These are phyloP conservation scores for Mormyrops attenuatus DNA, from an alignment of 2,797 vertebrate species.

Conservation along the genomic window DNA sequence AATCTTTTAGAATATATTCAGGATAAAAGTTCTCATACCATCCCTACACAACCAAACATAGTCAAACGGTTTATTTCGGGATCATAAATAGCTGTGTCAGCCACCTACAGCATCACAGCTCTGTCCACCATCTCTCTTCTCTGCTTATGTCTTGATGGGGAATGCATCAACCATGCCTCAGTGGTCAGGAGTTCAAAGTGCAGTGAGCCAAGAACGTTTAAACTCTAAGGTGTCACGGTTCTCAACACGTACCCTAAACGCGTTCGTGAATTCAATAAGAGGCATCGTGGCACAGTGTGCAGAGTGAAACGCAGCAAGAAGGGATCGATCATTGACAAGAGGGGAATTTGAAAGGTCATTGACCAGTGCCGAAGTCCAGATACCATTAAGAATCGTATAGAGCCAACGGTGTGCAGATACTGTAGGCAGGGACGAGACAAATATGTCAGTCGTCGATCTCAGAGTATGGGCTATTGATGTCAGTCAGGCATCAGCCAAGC, in stretches of 20 bases:
- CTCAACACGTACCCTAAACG: background rate
- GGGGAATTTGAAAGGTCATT: background rate
- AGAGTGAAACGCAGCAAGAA: background rate
- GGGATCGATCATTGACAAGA: background rate
- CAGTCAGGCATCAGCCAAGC: background rate
- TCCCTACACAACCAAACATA: background rate
- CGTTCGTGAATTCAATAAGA: background rate
- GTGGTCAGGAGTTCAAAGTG: background rate
- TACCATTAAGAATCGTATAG: background rate
- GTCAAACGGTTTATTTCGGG: background rate
- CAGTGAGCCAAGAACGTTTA: background rate
- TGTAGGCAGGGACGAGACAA: background rate
- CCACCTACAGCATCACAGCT: background rate
- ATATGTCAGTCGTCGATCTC: background rate
- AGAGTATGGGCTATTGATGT: background rate
- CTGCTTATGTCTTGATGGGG: background rate
- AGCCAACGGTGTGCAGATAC: background rate
- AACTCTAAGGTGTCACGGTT: background rate
- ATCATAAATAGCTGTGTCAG: background rate
- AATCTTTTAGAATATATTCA: background rate
- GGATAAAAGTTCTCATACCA: background rate
- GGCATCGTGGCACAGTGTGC: background rate
- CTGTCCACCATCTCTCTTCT: background rate
- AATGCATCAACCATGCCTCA: background rate
- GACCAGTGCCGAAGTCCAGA: background rate